These are phyloP conservation scores for Dicyrtoma fusca DNA, from an alignment of 2,888 invertebrate genomes.

Conservation along the genomic window DNA sequence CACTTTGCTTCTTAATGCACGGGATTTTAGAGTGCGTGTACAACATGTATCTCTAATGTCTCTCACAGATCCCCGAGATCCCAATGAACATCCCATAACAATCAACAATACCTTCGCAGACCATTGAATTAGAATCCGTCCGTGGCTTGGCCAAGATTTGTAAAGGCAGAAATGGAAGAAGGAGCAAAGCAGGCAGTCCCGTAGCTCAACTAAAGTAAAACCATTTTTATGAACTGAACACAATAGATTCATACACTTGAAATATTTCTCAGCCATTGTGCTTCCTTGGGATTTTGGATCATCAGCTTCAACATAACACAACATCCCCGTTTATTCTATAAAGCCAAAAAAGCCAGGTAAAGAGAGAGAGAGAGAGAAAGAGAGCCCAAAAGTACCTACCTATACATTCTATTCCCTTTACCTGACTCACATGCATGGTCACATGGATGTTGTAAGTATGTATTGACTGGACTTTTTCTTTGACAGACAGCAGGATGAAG, in stretches of 20 bases:
- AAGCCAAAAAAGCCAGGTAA: too few relatives aligned
- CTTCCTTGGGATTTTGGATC: background rate
- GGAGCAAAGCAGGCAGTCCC: background rate
- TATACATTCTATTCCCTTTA: background rate
- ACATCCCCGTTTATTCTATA: background rate
- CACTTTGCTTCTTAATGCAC: too few relatives aligned
- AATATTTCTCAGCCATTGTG: slow-evolving; percentile 16
- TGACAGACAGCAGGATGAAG: too few relatives aligned
- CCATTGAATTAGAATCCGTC: background rate
- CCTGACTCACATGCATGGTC: background rate
- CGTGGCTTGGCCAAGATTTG: background rate
- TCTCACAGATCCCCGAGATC: too few relatives aligned
- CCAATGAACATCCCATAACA: too few relatives aligned
- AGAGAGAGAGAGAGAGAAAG: background rate
- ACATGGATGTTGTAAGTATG: background rate
- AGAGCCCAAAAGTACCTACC: background rate
- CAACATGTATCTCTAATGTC: too few relatives aligned
- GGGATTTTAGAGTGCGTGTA: too few relatives aligned
- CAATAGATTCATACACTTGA: slow-evolving; percentile 28
- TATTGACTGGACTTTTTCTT: background rate
- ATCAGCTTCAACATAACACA: background rate
- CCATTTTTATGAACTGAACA: slow-evolving; percentile 29
- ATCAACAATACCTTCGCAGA: background rate
- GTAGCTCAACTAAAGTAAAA: background rate
- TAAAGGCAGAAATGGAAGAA: background rate